phyloP scores from a whole-genome alignment of 2,888 invertebrate species.

The Melanargia galathea region DNA sequence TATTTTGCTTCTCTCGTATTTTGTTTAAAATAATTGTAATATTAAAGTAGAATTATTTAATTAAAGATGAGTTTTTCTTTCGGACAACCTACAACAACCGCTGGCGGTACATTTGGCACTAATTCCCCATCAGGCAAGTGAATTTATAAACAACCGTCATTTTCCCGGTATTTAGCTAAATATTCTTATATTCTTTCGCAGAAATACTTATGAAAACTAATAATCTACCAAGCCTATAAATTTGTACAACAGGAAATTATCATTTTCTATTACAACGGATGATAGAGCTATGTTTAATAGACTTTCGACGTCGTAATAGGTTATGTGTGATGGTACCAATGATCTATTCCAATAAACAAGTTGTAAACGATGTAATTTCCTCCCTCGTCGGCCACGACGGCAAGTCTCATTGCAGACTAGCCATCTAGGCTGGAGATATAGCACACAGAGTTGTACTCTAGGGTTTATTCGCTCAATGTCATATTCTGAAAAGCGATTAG shows the following conservation, averaged over 20 bases:
- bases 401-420: too few species aligned
- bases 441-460: too few species aligned
- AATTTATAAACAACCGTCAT: background rate
- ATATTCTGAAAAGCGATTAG: too few species aligned
- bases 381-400: too few species aligned
- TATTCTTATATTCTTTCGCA: background rate
- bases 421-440: too few species aligned
- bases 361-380: too few species aligned
- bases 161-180: background rate
- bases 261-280: background rate
- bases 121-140: constrained; percentile 61
- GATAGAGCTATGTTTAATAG: background rate
- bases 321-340: too few species aligned
- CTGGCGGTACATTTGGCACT: constrained; percentile 63
- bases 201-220: background rate
- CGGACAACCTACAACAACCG: constrained; percentile 59
- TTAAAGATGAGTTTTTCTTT: constrained; percentile 63
- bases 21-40: background rate
- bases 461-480: too few species aligned
- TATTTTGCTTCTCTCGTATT: background rate
- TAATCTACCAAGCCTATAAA: background rate
- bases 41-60: background rate
- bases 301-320: background rate
- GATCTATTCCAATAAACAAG: too few species aligned
- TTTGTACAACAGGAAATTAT: background rate